Conservation (phyloP, 2,113 vertebrate species). For the Xiphorhynchus elegans region DNA sequence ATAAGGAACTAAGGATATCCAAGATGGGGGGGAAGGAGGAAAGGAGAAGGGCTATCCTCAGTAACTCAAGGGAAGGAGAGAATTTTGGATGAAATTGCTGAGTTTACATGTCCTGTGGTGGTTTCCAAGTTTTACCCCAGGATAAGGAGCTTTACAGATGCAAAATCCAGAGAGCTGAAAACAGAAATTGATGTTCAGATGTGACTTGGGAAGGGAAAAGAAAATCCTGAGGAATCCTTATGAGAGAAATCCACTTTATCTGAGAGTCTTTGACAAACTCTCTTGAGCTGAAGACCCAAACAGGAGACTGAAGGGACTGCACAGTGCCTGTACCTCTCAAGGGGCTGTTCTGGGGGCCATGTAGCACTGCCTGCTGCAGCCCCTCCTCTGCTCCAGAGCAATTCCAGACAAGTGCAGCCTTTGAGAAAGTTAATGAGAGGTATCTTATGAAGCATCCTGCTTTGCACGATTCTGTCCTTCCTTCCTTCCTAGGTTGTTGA, state of each 20-base stretch:
- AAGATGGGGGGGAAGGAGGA: too few relatives aligned
- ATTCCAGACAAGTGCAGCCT: neutral
- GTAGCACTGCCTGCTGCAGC: neutral
- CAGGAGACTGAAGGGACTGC: neutral
- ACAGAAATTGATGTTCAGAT: neutral
- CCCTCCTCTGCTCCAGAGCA: too few relatives aligned
- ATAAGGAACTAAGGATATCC: neutral
- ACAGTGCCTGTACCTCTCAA: neutral
- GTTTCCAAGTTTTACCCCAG: neutral
- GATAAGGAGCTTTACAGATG: neutral
- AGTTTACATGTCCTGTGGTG: neutral
- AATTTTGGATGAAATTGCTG: neutral
- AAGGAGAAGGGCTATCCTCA: too few relatives aligned
- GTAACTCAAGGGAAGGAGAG: neutral
- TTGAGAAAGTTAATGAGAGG: neutral
- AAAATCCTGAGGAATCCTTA: neutral
- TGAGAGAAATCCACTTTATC: neutral
- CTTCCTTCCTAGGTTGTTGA: neutral
- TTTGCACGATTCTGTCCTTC: neutral
- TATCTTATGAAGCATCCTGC: neutral
- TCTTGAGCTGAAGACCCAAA: neutral
- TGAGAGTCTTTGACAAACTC: neutral
- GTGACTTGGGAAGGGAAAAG: neutral
- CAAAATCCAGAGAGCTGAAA: neutral
- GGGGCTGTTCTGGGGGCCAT: neutral